Evolutionary conservation across 2,797 vertebrate genomes (phyloP), one percentile per base, ranked within the genome.

Genomic region (Peromyscus melanophrys): DNA sequence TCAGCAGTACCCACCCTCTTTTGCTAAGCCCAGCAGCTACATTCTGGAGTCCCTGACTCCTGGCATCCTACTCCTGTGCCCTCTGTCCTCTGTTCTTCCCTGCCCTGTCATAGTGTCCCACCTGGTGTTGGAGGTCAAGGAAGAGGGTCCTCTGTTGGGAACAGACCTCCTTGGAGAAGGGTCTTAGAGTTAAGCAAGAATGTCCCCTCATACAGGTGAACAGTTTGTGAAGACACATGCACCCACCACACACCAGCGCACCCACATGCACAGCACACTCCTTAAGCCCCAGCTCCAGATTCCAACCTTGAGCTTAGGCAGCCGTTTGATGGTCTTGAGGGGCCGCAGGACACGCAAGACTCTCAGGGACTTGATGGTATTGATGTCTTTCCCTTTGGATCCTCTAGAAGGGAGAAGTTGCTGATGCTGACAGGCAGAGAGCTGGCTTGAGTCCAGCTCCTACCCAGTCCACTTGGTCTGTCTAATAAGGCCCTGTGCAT

Each of bases 351-450:
- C 99, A 0, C 99, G 98, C 63, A 99, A 99, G 49, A 99, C 99
- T 82, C 99, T 98, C 98, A 99, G 98, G 2, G 99, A 99, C 98
- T 99, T 99, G 98, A 99, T 99, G 17, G 99, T 99, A 99, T 99
- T 99, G 98, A 99, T 99, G 98, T 99, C 99, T 98, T 99, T 99
- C 94, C 99, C 99, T 99, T 99, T 99, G 98, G 99, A 99, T 96
- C 99, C 99, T 98, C 99, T 99, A 99, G 98, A 98, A 98, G 97
- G 90, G 98, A 87, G 98, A 93, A 97, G 90, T 88, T 94, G 96
- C 96, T 98, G 98, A 96, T 98, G 98, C 73, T 82, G 96, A 89
- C 2, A 14, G n/a, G 94, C 83, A 94, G 93, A 10, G 1, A 0
- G 83, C 97, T 90, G 86, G 52, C 57, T 52, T 82, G 40, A 49